Conservation (phyloP, 2,113 vertebrate genomes). For the Pelmatolapia mariae region DNA sequence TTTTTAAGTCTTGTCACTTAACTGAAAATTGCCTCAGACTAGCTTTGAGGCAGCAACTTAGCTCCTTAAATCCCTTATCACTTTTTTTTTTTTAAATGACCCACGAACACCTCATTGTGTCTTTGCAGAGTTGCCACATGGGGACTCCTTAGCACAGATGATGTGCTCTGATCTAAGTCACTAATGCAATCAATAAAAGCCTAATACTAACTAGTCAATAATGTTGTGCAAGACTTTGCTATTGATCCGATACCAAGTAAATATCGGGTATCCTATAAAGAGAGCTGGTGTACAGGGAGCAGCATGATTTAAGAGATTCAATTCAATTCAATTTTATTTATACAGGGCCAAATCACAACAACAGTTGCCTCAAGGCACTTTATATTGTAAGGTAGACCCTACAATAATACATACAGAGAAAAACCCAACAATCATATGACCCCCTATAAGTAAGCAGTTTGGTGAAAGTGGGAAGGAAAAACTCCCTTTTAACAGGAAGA, state of each 20-base stretch:
- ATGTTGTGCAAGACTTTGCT: not conserved
- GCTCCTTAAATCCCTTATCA: not conserved
- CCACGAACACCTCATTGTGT: not conserved
- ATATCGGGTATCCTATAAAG: not conserved
- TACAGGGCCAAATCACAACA: rapidly evolving
- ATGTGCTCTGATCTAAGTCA: not conserved
- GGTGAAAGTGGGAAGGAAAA: not conserved
- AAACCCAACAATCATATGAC: not conserved
- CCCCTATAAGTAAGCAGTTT: not conserved
- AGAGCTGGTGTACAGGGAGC: not conserved
- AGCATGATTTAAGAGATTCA: not conserved
- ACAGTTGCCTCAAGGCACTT: not conserved
- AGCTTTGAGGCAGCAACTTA: not conserved
- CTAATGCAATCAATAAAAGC: not conserved
- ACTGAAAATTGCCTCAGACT: not conserved
- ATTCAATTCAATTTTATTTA: not conserved
- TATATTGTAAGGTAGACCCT: not conserved
- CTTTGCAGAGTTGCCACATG: not conserved
- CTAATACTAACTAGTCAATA: not conserved
- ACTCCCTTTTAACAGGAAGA: not conserved
- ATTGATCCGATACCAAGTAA: not conserved
- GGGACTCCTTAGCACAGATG: not conserved
- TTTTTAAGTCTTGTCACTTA: not conserved
- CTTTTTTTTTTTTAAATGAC: not conserved
- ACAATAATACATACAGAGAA: not conserved